Conservation (phyloP, 2,797 vertebrate species). For the Sciurus carolinensis region DNA sequence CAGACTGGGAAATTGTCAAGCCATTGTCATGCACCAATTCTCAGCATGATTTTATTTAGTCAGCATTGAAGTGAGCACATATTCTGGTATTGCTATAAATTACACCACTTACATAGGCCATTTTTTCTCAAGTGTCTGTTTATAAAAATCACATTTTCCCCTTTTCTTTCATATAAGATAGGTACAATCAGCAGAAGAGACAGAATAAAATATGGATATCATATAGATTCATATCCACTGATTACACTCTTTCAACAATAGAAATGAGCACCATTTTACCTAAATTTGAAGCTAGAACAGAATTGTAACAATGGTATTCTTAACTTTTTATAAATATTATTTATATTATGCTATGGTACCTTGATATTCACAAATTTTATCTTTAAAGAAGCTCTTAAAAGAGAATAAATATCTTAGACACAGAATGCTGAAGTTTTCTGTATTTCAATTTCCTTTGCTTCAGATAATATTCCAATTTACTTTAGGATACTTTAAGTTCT, state of each 20-base stretch:
- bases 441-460: conserved; percentile 1
- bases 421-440: not conserved
- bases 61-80: conserved; percentile 64
- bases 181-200: conserved; percentile 31
- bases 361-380: conserved; percentile 21
- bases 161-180: conserved; percentile 42
- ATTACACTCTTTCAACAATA: conserved; percentile 41
- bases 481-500: conserved; percentile 27
- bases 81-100: conserved; percentile 69
- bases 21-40: conserved; percentile 69
- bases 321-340: conserved; percentile 18
- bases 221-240: not conserved
- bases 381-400: not conserved
- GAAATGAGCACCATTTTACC: conserved; percentile 35
- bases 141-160: conserved; percentile 54
- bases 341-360: not conserved
- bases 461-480: not conserved
- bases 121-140: conserved; percentile 54
- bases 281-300: not conserved
- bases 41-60: conserved; percentile 76
- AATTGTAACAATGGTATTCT: not conserved
- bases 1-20: conserved; percentile 74
- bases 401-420: not conserved
- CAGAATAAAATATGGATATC: conserved; percentile 16
- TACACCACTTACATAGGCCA: not conserved